Evolutionary conservation across 2,113 vertebrate genomes (phyloP).

Genomic region (Zapus hudsonius): DNA sequence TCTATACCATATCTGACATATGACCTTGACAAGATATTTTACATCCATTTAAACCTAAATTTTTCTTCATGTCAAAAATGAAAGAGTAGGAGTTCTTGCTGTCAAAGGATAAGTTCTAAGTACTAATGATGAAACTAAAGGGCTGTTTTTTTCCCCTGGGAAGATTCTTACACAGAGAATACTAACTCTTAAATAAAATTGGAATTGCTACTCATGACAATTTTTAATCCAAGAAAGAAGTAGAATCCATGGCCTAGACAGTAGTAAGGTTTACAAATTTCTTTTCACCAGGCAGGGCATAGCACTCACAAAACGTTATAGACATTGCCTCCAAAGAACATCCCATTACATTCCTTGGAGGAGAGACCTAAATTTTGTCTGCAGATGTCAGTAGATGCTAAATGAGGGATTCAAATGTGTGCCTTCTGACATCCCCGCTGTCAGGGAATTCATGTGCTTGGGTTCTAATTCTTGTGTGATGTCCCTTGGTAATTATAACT

Average conservation of each 20-base stretch:
- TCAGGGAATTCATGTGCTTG: too few relatives aligned
- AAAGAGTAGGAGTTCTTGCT: constrained; percentile 8
- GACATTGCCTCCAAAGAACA: neutral
- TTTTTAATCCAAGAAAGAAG: neutral
- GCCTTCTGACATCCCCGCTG: too few relatives aligned
- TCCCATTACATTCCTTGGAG: neutral
- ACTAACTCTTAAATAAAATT: neutral
- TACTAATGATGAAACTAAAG: constrained; percentile 24
- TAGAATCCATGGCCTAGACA: neutral
- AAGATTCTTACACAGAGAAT: neutral
- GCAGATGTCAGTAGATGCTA: neutral
- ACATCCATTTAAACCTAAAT: neutral
- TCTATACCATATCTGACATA: neutral
- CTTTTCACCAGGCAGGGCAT: neutral
- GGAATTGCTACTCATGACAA: neutral
- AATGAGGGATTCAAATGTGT: neutral
- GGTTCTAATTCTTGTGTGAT: neutral
- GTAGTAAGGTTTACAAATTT: neutral
- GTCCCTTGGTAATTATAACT: neutral
- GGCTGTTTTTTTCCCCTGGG: neutral
- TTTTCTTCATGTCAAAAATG: constrained; percentile 50
- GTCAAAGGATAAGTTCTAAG: constrained; percentile 37
- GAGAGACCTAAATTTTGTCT: neutral
- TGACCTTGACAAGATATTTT: neutral
- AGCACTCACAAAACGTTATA: neutral